Conservation (phyloP, 2,113 vertebrate genomes). For the Callospermophilus lateralis region DNA sequence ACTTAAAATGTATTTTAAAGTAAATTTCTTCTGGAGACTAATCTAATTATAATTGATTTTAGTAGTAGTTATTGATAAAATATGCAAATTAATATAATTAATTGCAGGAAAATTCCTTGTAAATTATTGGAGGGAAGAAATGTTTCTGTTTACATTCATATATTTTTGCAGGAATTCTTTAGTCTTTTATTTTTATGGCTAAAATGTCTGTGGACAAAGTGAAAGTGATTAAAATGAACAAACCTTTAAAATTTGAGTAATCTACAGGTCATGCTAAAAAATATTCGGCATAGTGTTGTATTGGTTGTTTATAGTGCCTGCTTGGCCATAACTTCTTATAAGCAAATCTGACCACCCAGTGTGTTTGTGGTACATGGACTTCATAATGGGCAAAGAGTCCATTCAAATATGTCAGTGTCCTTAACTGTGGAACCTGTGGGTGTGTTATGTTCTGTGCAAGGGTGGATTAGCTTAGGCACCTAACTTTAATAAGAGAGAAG, state of each 20-base stretch:
- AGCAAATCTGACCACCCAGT: background rate
- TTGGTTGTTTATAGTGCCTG: background rate
- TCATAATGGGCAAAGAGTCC: background rate
- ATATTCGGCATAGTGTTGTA: background rate
- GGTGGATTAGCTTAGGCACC: background rate
- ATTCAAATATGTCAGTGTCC: rapidly evolving
- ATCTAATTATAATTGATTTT: too few species aligned
- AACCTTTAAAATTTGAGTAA: background rate
- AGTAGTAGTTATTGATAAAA: conserved; percentile 20
- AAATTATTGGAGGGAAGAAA: background rate
- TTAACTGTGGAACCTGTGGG: background rate
- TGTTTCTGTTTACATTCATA: background rate
- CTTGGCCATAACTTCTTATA: background rate
- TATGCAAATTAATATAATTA: background rate
- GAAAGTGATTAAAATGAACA: background rate
- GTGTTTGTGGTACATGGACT: background rate
- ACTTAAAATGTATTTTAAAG: too few species aligned
- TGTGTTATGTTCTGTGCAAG: background rate
- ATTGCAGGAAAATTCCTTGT: background rate
- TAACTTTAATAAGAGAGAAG: background rate
- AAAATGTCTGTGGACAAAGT: background rate
- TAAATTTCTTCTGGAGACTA: too few species aligned
- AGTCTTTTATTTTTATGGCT: conserved; percentile 18
- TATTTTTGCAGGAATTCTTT: background rate
- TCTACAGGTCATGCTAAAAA: background rate